A percentile compares a stretch with the other conserved stretches of the same genome.
Conservation (phyloP, 92 coral and sea anemone species). For the Muricea muricata region DNA sequence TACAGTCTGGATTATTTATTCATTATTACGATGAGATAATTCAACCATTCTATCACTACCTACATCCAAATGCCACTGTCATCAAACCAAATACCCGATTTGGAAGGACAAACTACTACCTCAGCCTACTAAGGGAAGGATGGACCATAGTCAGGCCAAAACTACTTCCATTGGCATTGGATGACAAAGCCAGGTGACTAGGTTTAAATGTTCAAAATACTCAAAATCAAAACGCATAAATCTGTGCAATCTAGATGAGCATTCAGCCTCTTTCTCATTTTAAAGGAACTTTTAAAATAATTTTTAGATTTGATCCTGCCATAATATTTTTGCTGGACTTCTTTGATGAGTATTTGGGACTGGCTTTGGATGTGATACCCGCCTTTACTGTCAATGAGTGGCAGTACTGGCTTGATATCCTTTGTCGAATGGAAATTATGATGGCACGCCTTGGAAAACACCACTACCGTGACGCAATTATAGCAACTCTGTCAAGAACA, state of each 20-base stretch:
- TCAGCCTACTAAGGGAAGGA: conserved; percentile 47
- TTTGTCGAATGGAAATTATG: neutral
- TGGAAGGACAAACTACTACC: conserved; percentile 52
- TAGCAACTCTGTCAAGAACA: conserved; percentile 19
- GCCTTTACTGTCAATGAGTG: conserved; percentile 32
- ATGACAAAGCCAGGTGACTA: conserved; percentile 42
- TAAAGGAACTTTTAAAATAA: neutral
- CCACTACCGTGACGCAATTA: conserved; percentile 56
- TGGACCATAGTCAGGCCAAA: conserved; percentile 50
- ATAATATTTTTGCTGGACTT: conserved; percentile 20
- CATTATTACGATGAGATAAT: conserved; percentile 48
- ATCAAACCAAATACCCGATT: conserved; percentile 54
- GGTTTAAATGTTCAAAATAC: too few species aligned
- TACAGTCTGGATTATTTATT: conserved; percentile 41
- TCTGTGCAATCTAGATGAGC: neutral
- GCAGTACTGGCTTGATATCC: conserved; percentile 17
- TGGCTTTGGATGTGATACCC: conserved; percentile 38
- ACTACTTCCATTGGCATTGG: too few species aligned
- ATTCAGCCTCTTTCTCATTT: neutral
- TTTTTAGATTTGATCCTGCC: conserved; percentile 46
- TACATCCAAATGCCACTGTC: conserved; percentile 53
- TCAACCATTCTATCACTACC: conserved; percentile 38
- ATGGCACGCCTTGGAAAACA: conserved; percentile 49
- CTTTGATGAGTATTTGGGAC: conserved; percentile 58
- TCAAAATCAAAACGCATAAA: conserved; percentile 12